Evolutionary conservation across 1,140 invertebrate genomes (phyloP), one percentile per base, ranked within the genome.

Genomic region (Hesperophylax magnus): DNA sequence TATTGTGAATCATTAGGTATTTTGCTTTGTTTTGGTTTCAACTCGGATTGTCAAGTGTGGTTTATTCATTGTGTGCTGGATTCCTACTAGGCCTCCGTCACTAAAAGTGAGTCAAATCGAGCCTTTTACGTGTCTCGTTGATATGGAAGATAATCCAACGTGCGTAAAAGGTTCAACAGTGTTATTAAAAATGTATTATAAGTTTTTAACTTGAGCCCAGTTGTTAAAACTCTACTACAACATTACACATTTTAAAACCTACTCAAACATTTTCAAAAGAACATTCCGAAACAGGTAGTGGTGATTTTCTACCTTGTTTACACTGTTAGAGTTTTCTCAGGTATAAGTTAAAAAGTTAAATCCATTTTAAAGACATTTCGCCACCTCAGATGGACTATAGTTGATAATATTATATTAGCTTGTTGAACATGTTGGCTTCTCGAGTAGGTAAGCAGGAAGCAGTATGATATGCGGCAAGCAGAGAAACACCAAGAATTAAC

Each of bases 21-120:
- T 27, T n/a, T 24, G 67, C 78, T 72, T 79, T 79, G 78, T 79
- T 79, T 79, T 79, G 78, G 67, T 79, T 79, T 79, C 72, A 22
- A 27, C 47, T 72, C 52, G 11, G 67, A 79, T 79, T 79, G 78
- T 79, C 78, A 79, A 79, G 78, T 72, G 67, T 61, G 63, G 27
- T 14, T 24, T 17, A 18, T 79, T 63, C 67, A 79, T 79, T 79
- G 67, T 65, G 22, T 65, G 76, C 52, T 78, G 77, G 47, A 31
- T 71, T 67, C 31, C 63, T 71, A 52, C 39, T 47, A 47, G 39
- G 24, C 47, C 61, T 71, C 69, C 77, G 77, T 78, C 77, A 78
- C 63, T 27, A 56, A 78, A 67, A 78, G 77, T 78, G 77, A 78
- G 53, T 78, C 77, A 78, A 78, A 69, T 67, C 39, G 61, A 27